Evolutionary conservation across 2,113 vertebrate species (phyloP).

Genomic region (Menidia beryllina): DNA sequence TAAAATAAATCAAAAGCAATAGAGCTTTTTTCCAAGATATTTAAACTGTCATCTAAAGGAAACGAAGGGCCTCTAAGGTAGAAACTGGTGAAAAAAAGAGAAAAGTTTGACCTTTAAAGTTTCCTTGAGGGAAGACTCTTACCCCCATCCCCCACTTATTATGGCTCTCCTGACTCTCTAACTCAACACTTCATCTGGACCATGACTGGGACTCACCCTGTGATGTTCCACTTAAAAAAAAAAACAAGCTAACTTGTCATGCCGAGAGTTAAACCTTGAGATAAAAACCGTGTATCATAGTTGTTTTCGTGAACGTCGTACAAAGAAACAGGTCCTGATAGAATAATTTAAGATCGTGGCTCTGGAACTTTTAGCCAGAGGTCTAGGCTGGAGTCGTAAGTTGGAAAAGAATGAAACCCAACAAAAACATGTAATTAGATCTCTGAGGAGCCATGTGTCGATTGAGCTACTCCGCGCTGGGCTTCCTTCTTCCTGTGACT

Average conservation of each 20-base stretch:
- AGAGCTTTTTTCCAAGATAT: not conserved
- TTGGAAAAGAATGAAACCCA: conserved; percentile 42
- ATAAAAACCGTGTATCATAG: conserved; percentile 7
- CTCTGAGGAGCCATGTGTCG: conserved; percentile 41
- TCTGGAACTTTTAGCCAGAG: too few species aligned
- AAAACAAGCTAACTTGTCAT: conserved; percentile 66
- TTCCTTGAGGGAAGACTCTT: too few species aligned
- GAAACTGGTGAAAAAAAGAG: too few species aligned
- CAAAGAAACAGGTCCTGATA: too few species aligned
- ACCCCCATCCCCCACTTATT: too few species aligned
- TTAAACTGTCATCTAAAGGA: not conserved
- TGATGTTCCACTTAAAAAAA: conserved; percentile 32
- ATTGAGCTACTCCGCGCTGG: conserved; percentile 53
- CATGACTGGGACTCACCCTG: conserved; percentile 3
- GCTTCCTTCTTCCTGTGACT: conserved; percentile 38
- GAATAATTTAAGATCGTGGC: too few species aligned
- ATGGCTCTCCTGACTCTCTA: not conserved
- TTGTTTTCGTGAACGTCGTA: too few species aligned
- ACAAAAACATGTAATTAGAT: conserved; percentile 71
- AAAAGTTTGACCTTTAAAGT: too few species aligned
- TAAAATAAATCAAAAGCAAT: not conserved
- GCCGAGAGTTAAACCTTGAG: conserved; percentile 60
- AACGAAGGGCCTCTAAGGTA: not conserved
- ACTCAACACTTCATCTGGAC: conserved; percentile 32
- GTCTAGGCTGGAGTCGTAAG: not conserved